Percentiles rank a stretch among this genome's conserved stretches.
Conservation (phyloP, 2,113 vertebrate species). For the Pygoscelis antarcticus region DNA sequence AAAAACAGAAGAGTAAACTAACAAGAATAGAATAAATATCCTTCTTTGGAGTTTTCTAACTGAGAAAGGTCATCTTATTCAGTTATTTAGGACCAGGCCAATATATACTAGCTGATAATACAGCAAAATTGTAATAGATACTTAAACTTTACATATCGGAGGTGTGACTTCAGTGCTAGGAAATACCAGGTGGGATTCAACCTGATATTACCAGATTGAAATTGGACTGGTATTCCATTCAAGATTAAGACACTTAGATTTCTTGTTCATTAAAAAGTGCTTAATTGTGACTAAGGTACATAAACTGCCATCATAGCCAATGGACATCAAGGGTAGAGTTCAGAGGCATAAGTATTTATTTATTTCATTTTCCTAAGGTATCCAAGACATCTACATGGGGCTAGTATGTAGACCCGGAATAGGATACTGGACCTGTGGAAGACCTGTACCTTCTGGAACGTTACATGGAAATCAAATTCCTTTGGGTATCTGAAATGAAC, state of each 20-base stretch:
- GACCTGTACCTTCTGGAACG: neutral
- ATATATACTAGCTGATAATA: neutral
- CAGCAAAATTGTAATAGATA: neutral
- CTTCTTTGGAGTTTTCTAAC: neutral
- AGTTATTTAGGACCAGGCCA: neutral
- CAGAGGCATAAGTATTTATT: neutral
- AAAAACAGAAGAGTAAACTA: neutral
- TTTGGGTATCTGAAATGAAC: neutral
- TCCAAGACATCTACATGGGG: neutral
- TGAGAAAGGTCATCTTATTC: neutral
- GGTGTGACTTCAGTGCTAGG: neutral
- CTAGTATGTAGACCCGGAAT: neutral
- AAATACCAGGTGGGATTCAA: neutral
- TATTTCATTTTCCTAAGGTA: neutral
- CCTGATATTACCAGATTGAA: neutral
- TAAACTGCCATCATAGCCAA: neutral
- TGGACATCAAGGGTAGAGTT: neutral
- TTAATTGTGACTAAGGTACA: neutral
- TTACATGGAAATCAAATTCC: neutral
- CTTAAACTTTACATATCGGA: neutral
- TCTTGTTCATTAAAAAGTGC: neutral
- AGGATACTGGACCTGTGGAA: neutral
- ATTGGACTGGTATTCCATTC: neutral
- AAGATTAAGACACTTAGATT: neutral
- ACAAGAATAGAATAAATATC: neutral